Conservation (phyloP, 1,140 invertebrate genomes). For the Homalodisca vitripennis region DNA sequence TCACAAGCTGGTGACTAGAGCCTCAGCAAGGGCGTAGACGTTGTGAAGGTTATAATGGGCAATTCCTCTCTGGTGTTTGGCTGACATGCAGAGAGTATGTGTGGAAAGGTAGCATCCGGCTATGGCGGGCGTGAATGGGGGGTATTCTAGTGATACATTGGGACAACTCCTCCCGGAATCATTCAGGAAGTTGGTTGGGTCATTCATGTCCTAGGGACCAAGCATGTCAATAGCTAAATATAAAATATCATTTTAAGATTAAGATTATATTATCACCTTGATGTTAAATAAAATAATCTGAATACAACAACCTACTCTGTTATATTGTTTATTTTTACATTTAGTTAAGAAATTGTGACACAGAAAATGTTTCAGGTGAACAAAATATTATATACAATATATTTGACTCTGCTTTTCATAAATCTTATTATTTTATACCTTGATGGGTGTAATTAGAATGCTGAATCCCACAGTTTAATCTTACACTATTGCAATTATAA, state of each 20-base stretch:
- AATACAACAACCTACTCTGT: neutral
- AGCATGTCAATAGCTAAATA: slow-evolving; percentile 37
- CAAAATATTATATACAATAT: no score
- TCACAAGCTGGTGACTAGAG: slow-evolving; percentile 72
- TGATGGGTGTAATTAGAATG: no score
- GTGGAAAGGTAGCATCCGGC: slow-evolving; percentile 57
- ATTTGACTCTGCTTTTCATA: no score
- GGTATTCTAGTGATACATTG: slow-evolving; percentile 57
- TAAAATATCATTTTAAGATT: slow-evolving; percentile 17
- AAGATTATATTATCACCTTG: neutral
- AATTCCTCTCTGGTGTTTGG: slow-evolving; percentile 57
- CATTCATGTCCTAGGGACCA: slow-evolving; percentile 92
- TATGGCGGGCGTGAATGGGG: slow-evolving; percentile 65
- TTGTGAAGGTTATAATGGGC: slow-evolving; percentile 82
- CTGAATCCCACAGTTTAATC: no score
- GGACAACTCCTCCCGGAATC: slow-evolving; percentile 38
- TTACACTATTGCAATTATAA: no score
- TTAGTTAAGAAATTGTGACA: no score
- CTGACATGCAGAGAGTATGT: slow-evolving; percentile 83
- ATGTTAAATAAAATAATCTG: neutral
- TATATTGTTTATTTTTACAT: neutral
- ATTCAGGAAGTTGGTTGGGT: slow-evolving; percentile 62
- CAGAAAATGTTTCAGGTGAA: no score
- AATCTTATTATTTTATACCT: no score
- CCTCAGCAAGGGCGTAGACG: slow-evolving; percentile 75